Percentiles rank a stretch among this genome's conserved stretches.
These are phyloP conservation scores for Salminus brasiliensis DNA, from an alignment of 2,113 vertebrate species.

Conservation along the genomic window DNA sequence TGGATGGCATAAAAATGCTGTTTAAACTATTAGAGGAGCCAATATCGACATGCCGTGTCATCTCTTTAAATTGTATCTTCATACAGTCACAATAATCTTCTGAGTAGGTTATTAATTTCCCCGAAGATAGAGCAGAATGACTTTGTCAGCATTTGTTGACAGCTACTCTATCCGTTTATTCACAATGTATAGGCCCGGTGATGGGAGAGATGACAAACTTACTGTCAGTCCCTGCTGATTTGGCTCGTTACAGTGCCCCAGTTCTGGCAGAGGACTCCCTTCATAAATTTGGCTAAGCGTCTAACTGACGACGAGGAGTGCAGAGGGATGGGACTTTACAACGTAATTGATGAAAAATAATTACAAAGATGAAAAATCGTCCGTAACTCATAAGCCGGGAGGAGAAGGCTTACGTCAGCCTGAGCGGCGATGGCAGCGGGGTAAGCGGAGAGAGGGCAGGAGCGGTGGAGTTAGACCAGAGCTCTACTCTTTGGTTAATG, in stretches of 20 bases:
- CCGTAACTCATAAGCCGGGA: constrained; percentile 57
- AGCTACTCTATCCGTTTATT: constrained; percentile 21
- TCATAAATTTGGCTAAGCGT: constrained; percentile 49
- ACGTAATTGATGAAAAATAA: constrained; percentile 57
- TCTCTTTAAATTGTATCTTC: constrained; percentile 28
- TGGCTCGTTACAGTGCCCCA: constrained; percentile 21
- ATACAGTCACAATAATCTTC: constrained; percentile 16
- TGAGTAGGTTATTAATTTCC: constrained; percentile 24
- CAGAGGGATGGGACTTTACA: constrained; percentile 42
- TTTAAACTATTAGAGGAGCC: neutral
- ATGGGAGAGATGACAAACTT: constrained; percentile 41
- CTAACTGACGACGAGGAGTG: constrained; percentile 34
- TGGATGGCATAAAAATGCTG: neutral
- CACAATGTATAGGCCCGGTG: neutral
- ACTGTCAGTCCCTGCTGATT: constrained; percentile 31
- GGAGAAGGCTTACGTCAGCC: constrained; percentile 60
- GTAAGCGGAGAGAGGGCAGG: constrained; percentile 55
- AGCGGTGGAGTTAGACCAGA: neutral
- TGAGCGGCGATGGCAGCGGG: constrained; percentile 38
- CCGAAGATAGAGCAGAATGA: constrained; percentile 24
- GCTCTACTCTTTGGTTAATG: constrained; percentile 22
- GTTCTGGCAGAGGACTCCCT: constrained; percentile 41
- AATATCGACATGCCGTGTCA: constrained; percentile 26
- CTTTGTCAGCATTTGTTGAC: constrained; percentile 51
- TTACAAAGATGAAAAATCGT: constrained; percentile 55